Base-by-base conservation (phyloP, 2,888 invertebrate genomes). In the Plebejus melissa region DNA sequence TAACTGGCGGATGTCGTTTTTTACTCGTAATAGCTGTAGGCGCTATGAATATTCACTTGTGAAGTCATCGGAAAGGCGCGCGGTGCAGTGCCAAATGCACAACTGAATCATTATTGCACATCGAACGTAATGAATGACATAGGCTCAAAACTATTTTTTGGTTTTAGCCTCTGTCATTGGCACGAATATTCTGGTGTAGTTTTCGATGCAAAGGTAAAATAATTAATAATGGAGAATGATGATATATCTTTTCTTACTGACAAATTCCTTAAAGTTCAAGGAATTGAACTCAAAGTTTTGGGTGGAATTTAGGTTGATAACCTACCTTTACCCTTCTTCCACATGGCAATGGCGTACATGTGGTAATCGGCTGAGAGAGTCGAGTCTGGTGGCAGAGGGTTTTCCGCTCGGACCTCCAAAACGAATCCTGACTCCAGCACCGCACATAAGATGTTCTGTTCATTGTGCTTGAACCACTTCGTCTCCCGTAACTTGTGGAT, bases 391-490 rank as follows among this genome's bases (percentile, higher is more conserved):
- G 93, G 91, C 80, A 94, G 81, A 1, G 91, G 90, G 77, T 94
- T 92, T 81, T 91, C 90, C 74, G 94, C 94, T 80, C 91, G 89
- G 80, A 95, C 94, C 86, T 96, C 96, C 79, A 96, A 94, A 81
- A 96, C 95, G 88, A 96, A 96, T 76, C 96, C 96, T 69, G 95
- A 94, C 87, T 96, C 96, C 83, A 96, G 94, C 77, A 96, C 96
- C 76, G 96, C 95, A 87, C 96, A 96, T 80, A 96, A 94, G 81
- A 96, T 95, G 82, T 95, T 95, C 84, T 95, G 94, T 90, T 96
- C 96, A 82, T 95, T 95, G 80, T 95, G 95, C 80, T 94, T 94
- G 85, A 96, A 96, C 96, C 96, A 96, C 93, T 96, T 96, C 79
- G 96, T 95, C 86, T 96, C 96, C 79, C 96, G 93, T 80, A 96